phyloP scores from a whole-genome alignment of 1,140 invertebrate species.

The Bombus ignitus region DNA sequence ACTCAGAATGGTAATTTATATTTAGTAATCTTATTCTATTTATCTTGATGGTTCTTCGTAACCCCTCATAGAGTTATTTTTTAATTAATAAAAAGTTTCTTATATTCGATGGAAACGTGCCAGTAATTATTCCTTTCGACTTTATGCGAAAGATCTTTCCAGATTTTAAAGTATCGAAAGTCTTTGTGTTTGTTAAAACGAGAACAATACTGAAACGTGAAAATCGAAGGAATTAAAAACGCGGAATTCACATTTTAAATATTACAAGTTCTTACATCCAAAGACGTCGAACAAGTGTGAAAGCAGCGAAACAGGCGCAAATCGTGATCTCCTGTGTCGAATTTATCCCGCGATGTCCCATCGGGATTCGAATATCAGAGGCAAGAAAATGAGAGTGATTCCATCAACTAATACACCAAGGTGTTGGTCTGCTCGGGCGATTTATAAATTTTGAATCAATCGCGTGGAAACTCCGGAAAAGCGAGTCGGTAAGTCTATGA shows the following conservation, averaged over 20 bases:
- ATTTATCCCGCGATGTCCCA: neutral
- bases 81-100: no score
- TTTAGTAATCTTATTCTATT: no score
- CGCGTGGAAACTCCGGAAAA: neutral
- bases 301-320: neutral
- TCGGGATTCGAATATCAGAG: neutral
- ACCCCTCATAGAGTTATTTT: no score
- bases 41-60: no score
- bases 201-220: no score
- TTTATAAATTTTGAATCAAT: constrained; percentile 4
- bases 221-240: neutral
- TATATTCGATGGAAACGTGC: no score
- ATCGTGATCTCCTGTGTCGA: neutral
- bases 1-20: no score
- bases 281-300: no score
- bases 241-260: neutral
- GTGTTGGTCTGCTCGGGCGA: neutral
- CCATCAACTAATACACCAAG: neutral
- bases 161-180: no score
- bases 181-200: no score
- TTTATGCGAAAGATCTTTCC: neutral
- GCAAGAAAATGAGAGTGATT: neutral
- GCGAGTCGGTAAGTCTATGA: neutral
- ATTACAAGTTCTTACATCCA: neutral
- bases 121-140: neutral